A percentile compares a stretch with the other conserved stretches of the same genome.
phyloP scores from a whole-genome alignment of 92 coral and sea anemone species.

The Actinostola sp. region DNA sequence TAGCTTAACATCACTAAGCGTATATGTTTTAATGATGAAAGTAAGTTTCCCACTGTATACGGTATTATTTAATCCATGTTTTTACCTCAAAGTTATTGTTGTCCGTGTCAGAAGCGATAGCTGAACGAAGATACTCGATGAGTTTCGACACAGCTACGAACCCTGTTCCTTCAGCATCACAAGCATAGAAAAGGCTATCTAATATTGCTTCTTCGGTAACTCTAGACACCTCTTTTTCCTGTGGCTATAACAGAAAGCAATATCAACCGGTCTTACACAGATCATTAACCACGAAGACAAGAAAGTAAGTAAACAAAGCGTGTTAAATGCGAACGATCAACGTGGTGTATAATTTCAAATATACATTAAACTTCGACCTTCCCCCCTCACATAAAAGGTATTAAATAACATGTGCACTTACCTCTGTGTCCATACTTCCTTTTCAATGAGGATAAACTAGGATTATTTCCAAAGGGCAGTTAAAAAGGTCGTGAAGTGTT shows the following conservation, averaged over 20 bases:
- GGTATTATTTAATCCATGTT: no score
- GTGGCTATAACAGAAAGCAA: conserved; percentile 29
- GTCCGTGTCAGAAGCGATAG: conserved; percentile 69
- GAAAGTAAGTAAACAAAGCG: conserved; percentile 4
- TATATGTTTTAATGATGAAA: no score
- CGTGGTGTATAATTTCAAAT: neutral
- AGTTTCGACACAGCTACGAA: conserved; percentile 87
- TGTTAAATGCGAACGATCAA: conserved; percentile 18
- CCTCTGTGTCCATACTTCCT: conserved; percentile 34
- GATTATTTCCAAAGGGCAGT: conserved; percentile 37
- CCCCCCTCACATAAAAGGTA: conserved; percentile 16
- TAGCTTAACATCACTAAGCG: no score
- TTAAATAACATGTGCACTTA: conserved; percentile 34
- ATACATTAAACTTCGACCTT: conserved; percentile 20
- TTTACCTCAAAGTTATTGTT: conserved; percentile 36
- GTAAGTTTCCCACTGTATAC: no score
- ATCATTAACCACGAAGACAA: conserved; percentile 12
- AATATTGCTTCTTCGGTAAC: conserved; percentile 83
- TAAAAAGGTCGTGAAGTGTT: conserved; percentile 16
- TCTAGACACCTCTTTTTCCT: conserved; percentile 59
- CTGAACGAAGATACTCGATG: conserved; percentile 83
- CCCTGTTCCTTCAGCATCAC: conserved; percentile 80
- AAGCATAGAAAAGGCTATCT: conserved; percentile 84
- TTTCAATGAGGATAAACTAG: neutral
- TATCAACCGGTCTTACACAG: conserved; percentile 21